Base-by-base conservation (phyloP, 2,113 vertebrate species). In the Vidua macroura region DNA sequence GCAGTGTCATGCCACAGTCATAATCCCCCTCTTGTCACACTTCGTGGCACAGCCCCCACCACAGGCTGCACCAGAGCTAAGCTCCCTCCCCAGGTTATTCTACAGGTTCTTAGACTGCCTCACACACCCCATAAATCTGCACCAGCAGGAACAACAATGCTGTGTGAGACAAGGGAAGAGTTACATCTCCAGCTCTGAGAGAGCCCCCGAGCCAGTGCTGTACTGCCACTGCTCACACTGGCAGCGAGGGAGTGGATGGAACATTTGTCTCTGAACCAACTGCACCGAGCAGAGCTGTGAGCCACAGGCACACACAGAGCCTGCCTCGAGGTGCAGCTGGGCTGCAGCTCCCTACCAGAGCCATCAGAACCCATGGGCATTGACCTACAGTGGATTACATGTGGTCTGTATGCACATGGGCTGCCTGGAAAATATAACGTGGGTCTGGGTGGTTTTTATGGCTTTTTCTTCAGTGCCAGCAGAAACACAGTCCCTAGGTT, bases 161-260 rank as follows among this genome's bases (percentile, higher is more conserved):
- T 67, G 37, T 20, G 31, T 0, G 0, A 62, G 46, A 11, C 0
- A 0, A 44, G 28, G 25, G 7, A 48, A 70, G 55, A 75, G 28
- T 35, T 58, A 37, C 37, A 51, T 11, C 51, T 11, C 24, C 15
- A 4, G 11, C 41, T 15, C 81, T 15, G 4, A 5, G 49, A 56
- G 23, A 35, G 23, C 12, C 70, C 16, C 30, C 0, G 0, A 58
- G 74, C 4, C 68, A 35, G 39, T 0, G 2, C 4, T 70, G 44
- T 14, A 43, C 10, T 16, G 33, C 4, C 7, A 0, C 5, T 31
- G 43, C 39, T 62, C 6, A 2, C 44, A 2, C 6, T 20, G 25
- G 49, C 69, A 82, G 30, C 0, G 0, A 84, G 35, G 53, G 31
- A 73, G 24, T 0, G 20, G 39, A 23, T 0, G 1, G 23, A 25